Base-by-base conservation (phyloP, 1,140 invertebrate genomes). In the Tetraneura akinire region DNA sequence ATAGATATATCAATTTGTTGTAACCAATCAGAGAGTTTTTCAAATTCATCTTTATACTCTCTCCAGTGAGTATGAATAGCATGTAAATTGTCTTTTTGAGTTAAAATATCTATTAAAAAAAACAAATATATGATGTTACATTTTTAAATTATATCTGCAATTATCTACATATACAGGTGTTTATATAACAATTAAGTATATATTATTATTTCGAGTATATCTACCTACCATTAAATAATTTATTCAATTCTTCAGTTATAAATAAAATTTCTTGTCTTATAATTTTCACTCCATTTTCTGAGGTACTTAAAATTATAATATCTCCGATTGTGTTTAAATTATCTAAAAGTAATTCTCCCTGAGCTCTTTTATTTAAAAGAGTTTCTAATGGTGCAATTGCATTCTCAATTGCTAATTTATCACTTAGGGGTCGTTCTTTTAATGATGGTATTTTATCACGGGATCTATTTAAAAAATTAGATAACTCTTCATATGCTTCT, bases 11-110 rank as follows among this genome's bases (percentile, higher is more conserved):
- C 95, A 84, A 94, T 95, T 84, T 96, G 93, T 85, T 97, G 95
- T 55, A 98, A 85, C 96, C 96, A 98, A 84, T 96, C 94, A 80
- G 94, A 95, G 11, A 96, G 86, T 80, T 92, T 89, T 85, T 97
- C 95, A 85, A 94, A 95, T 86, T 96, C 94, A 83, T 96, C 94
- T 85, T 96, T 96, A 85, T 94, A 96, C 80, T 95, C 93, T 80
- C 93, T 88, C 92, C 94, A 95, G 84, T 95, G 92, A 53, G 90
- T 88, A 73, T 96, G 91, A 14, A 92, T 94, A 18, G 90, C 89
- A 86, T 95, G 94, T 23, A 96, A 84, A 86, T 93, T 90, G 81
- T 92, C 91, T 84, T 96, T 95, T 85, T 96, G 92, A 83, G 93
- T 88, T 83, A 92, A 90, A 29, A 96, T 92, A 83, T 96, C 94